Evolutionary conservation across 2,113 vertebrate genomes (phyloP).

Genomic region (Anas platyrhynchos): DNA sequence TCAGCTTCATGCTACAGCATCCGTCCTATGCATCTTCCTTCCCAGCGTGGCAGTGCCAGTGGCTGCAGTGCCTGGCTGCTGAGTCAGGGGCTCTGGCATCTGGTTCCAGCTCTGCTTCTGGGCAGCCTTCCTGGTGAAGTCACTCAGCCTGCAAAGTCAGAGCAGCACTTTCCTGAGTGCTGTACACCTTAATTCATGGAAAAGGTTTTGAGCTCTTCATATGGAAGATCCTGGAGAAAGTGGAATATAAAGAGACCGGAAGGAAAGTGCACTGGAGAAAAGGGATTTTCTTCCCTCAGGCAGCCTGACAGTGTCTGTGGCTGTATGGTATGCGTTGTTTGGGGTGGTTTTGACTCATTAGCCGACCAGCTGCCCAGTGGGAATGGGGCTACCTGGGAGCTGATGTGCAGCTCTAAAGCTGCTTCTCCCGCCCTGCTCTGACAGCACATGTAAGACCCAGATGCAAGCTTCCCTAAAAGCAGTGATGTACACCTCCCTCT

Average conservation of each 20-base stretch:
- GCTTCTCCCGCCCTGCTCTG: not conserved
- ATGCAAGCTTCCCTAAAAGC: not conserved
- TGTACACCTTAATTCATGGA: accelerated
- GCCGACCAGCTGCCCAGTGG: not conserved
- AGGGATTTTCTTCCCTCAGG: not conserved
- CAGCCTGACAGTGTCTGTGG: not conserved
- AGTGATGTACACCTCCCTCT: not conserved
- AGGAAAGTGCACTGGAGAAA: not conserved
- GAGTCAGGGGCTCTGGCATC: not conserved
- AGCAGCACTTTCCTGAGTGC: not conserved
- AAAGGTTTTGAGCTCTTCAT: not conserved
- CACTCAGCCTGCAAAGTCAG: not conserved
- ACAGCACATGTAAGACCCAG: not conserved
- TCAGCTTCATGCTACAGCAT: not conserved
- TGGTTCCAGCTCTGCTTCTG: not conserved
- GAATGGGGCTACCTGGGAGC: not conserved
- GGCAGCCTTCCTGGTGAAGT: not conserved
- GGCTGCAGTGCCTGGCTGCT: not conserved
- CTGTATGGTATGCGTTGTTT: accelerated
- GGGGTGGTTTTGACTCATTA: not conserved
- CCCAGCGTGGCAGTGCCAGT: accelerated
- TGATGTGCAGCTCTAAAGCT: not conserved
- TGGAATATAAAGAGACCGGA: not conserved
- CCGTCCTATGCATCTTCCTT: not conserved
- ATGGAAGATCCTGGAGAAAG: not conserved